Evolutionary conservation across 2,797 vertebrate species (phyloP), one percentile per base, ranked within the genome.

Genomic region (Microhierax caerulescens): DNA sequence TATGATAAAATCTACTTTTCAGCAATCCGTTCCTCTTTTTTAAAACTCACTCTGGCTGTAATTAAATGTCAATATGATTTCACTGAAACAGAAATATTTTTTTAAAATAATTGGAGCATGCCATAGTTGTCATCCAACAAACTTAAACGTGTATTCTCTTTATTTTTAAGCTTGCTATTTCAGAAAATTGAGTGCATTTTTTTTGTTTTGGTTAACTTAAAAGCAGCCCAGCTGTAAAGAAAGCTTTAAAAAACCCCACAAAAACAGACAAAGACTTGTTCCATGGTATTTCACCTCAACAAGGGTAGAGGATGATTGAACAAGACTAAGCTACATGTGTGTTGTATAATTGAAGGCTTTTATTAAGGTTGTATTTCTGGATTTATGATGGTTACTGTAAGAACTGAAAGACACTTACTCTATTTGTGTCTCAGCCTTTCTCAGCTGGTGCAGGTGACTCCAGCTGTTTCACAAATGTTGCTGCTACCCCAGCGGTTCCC

Each of bases 1-100:
- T 43, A 20, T 8, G 76, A 24, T 32, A 32, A 56, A 61, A 67
- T 21, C 32, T 45, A 1, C 50, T 78, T 39, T 54, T 24, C 68
- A 61, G 28, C 34, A 25, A 16, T 16, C 28, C 7, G 0, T 54
- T 64, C 34, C 39, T 64, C 61, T 23, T 23, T 25, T 28, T 27
- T 50, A 36, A 37, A 59, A 32, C 18, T 54, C 8, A 3, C 32
- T 48, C n/a, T 36, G 30, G 54, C 32, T 30, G 24, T 34, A 43
- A 6, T 50, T 34, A 57, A 69, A 28, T 6, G 23, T 20, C 51
- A 16, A 1, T 56, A 25, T 24, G 23, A 13, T 23, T 48, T 54
- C 13, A 54, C 51, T 6, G 8, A 34, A 50, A 22, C 0, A 0
- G 13, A 14, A n/a, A n/a, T n/a, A 1, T 41, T 41, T 28, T n/a